Percentiles rank a stretch among this genome's conserved stretches.
Conservation (phyloP, 2,888 invertebrate species). For the Rotaria socialis region DNA sequence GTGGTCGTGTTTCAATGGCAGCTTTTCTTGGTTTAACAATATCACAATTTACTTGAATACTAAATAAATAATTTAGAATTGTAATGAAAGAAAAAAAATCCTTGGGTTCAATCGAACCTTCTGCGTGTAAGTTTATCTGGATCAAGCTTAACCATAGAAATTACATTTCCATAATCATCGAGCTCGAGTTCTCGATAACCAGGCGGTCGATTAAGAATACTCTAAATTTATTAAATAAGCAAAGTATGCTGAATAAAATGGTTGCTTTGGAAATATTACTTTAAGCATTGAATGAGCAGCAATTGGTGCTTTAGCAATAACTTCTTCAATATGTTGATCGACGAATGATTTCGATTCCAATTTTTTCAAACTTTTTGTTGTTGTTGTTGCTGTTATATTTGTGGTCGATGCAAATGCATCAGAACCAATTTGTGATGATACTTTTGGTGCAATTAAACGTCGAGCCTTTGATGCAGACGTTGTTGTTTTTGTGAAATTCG, state of each 20-base stretch:
- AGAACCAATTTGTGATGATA: background rate
- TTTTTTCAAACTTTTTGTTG: background rate
- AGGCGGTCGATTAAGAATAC: slow-evolving; percentile 16
- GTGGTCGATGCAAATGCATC: background rate
- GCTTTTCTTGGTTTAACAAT: background rate
- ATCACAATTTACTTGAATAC: background rate
- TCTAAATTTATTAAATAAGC: background rate
- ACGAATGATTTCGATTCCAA: background rate
- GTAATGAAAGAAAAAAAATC: background rate
- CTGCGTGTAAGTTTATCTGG: slow-evolving; percentile 1
- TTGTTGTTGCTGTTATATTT: background rate
- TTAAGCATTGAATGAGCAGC: slow-evolving; percentile 23
- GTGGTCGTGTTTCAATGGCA: background rate
- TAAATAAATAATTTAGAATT: background rate
- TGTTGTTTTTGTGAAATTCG: background rate
- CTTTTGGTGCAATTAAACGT: background rate
- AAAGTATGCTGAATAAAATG: background rate
- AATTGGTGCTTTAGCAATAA: slow-evolving; percentile 7
- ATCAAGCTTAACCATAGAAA: background rate
- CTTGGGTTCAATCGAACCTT: background rate
- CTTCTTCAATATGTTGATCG: slow-evolving; percentile 30
- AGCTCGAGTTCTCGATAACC: slow-evolving; percentile 30
- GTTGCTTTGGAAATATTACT: background rate
- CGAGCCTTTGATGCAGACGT: background rate
- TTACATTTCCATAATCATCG: slow-evolving; percentile 6